Conservation (phyloP, 2,888 invertebrate genomes). For the Anarsia innoxiella region DNA sequence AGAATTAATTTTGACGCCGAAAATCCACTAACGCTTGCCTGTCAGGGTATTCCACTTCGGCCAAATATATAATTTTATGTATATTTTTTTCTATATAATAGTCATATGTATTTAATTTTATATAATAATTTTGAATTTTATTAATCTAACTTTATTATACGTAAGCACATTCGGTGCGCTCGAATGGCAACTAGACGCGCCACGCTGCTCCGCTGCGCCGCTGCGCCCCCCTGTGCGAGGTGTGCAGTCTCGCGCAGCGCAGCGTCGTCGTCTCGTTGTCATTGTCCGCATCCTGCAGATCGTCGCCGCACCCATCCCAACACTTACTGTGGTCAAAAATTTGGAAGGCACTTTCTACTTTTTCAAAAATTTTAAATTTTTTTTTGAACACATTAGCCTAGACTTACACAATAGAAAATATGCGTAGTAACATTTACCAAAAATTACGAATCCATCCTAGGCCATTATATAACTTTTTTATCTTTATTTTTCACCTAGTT, state of each 20-base stretch:
- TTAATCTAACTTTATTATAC: slow-evolving; percentile 67
- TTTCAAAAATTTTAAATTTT: slow-evolving; percentile 73
- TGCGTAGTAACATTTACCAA: slow-evolving; percentile 75
- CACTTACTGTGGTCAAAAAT: slow-evolving; percentile 77
- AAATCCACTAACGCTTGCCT: slow-evolving; percentile 77
- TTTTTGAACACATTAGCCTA: slow-evolving; percentile 85
- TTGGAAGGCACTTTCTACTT: slow-evolving; percentile 90
- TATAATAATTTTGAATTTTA: slow-evolving; percentile 75
- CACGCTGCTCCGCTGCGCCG: slow-evolving; percentile 23
- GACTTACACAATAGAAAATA: slow-evolving; percentile 77
- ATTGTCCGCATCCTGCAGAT: slow-evolving; percentile 35
- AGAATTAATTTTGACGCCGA: slow-evolving; percentile 68
- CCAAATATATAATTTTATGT: slow-evolving; percentile 71
- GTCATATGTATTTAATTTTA: slow-evolving; percentile 73
- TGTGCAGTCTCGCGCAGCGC: slow-evolving; percentile 10
- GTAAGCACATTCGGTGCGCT: slow-evolving; percentile 58
- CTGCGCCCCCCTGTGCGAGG: too few species aligned
- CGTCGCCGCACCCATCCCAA: slow-evolving; percentile 75
- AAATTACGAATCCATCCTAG: slow-evolving; percentile 70
- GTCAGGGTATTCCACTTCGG: slow-evolving; percentile 83
- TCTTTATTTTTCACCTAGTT: slow-evolving; percentile 52
- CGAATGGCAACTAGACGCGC: slow-evolving; percentile 23
- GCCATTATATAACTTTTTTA: slow-evolving; percentile 63
- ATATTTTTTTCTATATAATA: slow-evolving; percentile 73
- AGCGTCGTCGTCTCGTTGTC: slow-evolving; percentile 27